Evolutionary conservation across 2,888 invertebrate genomes (phyloP).

Genomic region (Hermaeophaga mercurialis): DNA sequence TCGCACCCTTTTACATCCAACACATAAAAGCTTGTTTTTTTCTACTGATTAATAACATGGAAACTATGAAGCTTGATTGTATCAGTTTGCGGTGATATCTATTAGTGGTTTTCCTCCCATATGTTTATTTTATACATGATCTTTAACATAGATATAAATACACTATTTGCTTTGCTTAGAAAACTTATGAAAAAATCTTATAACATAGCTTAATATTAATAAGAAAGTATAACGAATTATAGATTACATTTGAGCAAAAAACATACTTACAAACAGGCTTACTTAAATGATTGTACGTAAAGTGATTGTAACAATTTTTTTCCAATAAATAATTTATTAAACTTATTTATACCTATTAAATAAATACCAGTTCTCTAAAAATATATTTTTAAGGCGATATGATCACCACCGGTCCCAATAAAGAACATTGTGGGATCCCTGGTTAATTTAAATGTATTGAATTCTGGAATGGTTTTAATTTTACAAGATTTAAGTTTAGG

Average conservation of each 20-base stretch:
- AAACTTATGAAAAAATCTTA: constrained; percentile 13
- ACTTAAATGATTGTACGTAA: constrained; percentile 31
- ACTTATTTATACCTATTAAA: constrained; percentile 13
- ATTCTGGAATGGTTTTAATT: too few relatives aligned
- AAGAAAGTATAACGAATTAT: constrained; percentile 17
- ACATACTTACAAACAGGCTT: constrained; percentile 19
- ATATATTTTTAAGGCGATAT: too few relatives aligned
- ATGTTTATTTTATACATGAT: constrained; percentile 6
- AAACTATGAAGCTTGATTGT: constrained; percentile 20
- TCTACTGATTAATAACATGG: constrained; percentile 12
- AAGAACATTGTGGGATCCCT: too few relatives aligned
- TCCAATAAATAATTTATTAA: constrained; percentile 1
- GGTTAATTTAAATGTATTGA: too few relatives aligned
- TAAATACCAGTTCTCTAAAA: constrained; percentile 17
- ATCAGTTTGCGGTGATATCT: neutral
- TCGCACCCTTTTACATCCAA: constrained; percentile 1
- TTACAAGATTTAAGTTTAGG: too few relatives aligned
- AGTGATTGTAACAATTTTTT: constrained; percentile 31
- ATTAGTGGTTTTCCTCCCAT: neutral
- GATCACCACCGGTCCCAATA: too few relatives aligned
- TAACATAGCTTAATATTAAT: constrained; percentile 5
- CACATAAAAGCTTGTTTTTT: constrained; percentile 18
- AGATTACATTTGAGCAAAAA: constrained; percentile 22
- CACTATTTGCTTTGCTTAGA: constrained; percentile 10
- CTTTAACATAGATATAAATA: constrained; percentile 11